Evolutionary conservation across 2,113 vertebrate genomes (phyloP).

Genomic region (Sphaerodactylus townsendi): DNA sequence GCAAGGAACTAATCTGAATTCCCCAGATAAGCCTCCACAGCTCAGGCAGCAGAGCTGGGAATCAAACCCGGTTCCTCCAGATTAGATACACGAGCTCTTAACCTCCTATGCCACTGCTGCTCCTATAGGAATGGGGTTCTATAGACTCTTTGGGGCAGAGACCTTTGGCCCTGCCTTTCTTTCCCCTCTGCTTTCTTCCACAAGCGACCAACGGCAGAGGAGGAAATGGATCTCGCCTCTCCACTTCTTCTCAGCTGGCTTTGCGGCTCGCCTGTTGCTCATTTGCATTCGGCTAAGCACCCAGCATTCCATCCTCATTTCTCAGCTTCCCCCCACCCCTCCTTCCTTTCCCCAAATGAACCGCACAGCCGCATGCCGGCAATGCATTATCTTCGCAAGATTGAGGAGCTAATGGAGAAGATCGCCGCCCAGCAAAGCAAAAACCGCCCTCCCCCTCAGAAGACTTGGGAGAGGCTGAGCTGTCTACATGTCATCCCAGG

Average conservation of each 20-base stretch:
- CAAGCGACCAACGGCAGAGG: not conserved
- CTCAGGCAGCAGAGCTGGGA: too few species aligned
- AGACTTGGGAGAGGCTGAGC: slow-evolving; percentile 4
- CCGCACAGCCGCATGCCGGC: slow-evolving; percentile 64
- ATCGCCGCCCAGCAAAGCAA: slow-evolving; percentile 58
- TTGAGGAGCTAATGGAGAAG: slow-evolving; percentile 80
- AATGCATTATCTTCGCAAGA: slow-evolving; percentile 82
- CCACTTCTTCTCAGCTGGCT: not conserved
- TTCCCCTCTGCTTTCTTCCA: not conserved
- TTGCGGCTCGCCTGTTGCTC: slow-evolving; percentile 53
- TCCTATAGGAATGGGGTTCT: too few species aligned
- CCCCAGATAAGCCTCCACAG: too few species aligned
- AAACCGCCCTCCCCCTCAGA: slow-evolving; percentile 1
- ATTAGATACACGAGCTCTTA: too few species aligned
- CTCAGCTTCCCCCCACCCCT: slow-evolving; percentile 46
- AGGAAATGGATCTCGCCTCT: not conserved
- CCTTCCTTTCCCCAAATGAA: slow-evolving; percentile 64
- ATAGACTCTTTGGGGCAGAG: not conserved
- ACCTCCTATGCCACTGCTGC: too few species aligned
- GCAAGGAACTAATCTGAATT: too few species aligned
- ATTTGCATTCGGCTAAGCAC: slow-evolving; percentile 51
- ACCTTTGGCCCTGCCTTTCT: not conserved
- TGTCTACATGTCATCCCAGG: not conserved
- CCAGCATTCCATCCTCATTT: slow-evolving; percentile 24
- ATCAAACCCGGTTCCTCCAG: too few species aligned